Conservation (phyloP, 2,888 invertebrate genomes). For the Andrena bicolor region DNA sequence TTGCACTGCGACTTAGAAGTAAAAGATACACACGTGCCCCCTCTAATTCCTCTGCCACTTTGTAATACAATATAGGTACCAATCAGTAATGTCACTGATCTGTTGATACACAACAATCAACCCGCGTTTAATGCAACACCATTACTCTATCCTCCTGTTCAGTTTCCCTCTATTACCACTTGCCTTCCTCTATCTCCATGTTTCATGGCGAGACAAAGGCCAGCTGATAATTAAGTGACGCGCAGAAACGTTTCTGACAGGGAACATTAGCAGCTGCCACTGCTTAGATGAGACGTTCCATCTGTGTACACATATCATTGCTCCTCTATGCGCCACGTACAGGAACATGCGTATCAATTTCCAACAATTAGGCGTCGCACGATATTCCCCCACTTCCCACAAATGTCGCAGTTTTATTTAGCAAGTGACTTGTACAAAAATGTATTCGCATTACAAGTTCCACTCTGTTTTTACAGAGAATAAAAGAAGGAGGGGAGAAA, state of each 20-base stretch:
- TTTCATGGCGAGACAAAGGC: conserved; percentile 43
- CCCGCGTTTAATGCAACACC: conserved; percentile 14
- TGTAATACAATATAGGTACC: neutral
- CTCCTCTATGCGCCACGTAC: conserved; percentile 17
- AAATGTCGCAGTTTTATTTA: conserved; percentile 13
- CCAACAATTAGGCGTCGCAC: conserved; percentile 60
- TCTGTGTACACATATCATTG: conserved; percentile 33
- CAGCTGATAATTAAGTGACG: conserved; percentile 57
- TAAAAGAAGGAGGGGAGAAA: neutral
- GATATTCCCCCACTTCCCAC: conserved; percentile 25
- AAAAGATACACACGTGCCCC: too few relatives aligned
- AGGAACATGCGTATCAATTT: conserved; percentile 62
- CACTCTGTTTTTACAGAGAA: neutral
- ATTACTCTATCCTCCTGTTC: neutral
- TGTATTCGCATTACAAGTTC: neutral
- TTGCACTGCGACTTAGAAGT: too few relatives aligned
- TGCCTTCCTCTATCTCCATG: conserved; percentile 8
- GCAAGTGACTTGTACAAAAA: neutral
- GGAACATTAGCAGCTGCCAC: conserved; percentile 47
- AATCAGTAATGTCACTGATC: conserved; percentile 30
- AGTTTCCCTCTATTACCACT: conserved; percentile 16
- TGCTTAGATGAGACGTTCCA: conserved; percentile 53
- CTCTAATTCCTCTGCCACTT: too few relatives aligned
- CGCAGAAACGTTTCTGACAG: conserved; percentile 57
- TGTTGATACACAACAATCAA: conserved; percentile 37